Evolutionary conservation across 2,888 invertebrate genomes (phyloP).

Genomic region (Palloptera scutellata): DNA sequence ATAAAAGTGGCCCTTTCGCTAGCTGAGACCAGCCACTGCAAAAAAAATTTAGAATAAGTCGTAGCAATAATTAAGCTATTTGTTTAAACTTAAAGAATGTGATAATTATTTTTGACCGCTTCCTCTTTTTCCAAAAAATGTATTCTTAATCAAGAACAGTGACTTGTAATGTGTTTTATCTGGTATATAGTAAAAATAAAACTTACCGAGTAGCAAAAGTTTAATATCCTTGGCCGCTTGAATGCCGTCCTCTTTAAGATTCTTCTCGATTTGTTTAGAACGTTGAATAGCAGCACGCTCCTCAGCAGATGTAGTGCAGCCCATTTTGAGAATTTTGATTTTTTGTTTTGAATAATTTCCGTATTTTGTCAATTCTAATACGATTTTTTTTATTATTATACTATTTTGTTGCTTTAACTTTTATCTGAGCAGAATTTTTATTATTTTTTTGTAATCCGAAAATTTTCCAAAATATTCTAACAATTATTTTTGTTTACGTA

Average conservation of each 20-base stretch:
- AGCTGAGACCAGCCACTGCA: conserved; percentile 14
- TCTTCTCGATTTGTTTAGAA: conserved; percentile 96
- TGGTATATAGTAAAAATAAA: not conserved
- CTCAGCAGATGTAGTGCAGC: conserved; percentile 99
- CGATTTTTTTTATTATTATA: conserved; percentile 17
- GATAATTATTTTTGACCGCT: conserved; percentile 16
- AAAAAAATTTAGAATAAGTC: conserved; percentile 2
- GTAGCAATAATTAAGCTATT: not conserved
- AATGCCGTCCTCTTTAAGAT: conserved; percentile 97
- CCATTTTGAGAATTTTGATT: conserved; percentile 72
- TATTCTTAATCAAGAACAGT: no score
- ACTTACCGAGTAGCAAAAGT: conserved; percentile 92
- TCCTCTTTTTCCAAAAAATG: no score
- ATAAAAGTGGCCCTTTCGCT: no score
- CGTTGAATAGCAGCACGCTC: conserved; percentile 97
- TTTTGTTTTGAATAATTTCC: not conserved
- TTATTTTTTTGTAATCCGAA: conserved; percentile 16
- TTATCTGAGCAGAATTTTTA: conserved; percentile 8
- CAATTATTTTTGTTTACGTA: conserved; percentile 23
- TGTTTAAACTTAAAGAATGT: conserved; percentile 17
- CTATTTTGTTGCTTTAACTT: conserved; percentile 18
- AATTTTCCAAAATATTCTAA: conserved; percentile 26
- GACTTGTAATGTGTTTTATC: not conserved
- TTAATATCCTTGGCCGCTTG: conserved; percentile 99
- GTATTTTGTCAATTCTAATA: conserved; percentile 16